Conservation (phyloP, 2,888 invertebrate species). For the Lysandra coridon region DNA sequence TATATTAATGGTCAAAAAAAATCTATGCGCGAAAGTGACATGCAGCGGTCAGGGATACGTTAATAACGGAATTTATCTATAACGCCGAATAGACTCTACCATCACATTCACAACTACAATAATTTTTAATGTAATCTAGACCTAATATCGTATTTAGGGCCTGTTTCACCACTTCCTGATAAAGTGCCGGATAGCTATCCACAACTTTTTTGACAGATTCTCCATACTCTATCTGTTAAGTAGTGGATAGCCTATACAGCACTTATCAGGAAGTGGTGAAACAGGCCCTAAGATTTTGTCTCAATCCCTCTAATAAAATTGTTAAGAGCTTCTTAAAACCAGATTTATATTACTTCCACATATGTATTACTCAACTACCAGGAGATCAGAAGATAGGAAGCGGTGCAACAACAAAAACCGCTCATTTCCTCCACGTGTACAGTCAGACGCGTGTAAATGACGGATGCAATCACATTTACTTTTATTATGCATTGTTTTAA, state of each 20-base stretch:
- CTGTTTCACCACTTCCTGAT: too few relatives aligned
- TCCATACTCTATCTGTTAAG: too few relatives aligned
- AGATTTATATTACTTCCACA: not conserved
- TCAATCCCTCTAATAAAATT: not conserved
- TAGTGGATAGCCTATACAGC: too few relatives aligned
- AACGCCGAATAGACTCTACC: too few relatives aligned
- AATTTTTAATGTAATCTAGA: not conserved
- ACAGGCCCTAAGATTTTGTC: not conserved
- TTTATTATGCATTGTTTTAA: conserved; percentile 13
- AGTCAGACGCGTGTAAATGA: not conserved
- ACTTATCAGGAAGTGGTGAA: too few relatives aligned
- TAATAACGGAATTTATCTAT: too few relatives aligned
- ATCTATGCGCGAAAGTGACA: too few relatives aligned
- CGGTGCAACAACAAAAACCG: not conserved
- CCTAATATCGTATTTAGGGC: too few relatives aligned
- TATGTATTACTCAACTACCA: conserved; percentile 22
- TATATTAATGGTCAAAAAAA: too few relatives aligned
- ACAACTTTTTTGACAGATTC: too few relatives aligned
- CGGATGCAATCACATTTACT: not conserved
- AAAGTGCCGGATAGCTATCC: too few relatives aligned
- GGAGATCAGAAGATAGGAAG: conserved; percentile 10
- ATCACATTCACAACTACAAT: not conserved
- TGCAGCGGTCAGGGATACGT: too few relatives aligned
- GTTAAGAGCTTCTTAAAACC: not conserved
- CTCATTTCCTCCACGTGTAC: not conserved